A percentile compares a stretch with the other conserved stretches of the same genome.
Evolutionary conservation across 2,113 vertebrate genomes (phyloP).

Genomic region (Silurus asotus): DNA sequence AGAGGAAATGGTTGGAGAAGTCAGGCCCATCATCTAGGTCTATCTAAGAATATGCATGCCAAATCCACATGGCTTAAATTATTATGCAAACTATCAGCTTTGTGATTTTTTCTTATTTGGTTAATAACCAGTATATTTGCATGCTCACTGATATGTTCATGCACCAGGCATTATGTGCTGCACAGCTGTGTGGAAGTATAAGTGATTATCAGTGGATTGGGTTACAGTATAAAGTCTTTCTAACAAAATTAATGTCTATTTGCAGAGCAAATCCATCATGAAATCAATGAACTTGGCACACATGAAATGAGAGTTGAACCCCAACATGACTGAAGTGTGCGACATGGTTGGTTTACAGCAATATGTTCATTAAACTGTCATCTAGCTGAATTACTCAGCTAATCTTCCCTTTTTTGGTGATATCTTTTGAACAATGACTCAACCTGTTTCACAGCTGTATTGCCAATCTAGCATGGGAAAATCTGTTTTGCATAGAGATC

Average conservation of each 20-base stretch:
- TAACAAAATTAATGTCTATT: background rate
- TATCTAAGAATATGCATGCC: background rate
- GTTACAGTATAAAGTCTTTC: background rate
- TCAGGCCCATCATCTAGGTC: background rate
- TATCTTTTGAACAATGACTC: background rate
- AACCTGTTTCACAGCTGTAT: background rate
- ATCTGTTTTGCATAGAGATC: background rate
- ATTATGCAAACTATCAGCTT: background rate
- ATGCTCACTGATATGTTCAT: background rate
- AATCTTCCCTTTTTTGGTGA: background rate
- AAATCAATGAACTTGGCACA: background rate
- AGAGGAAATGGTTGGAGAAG: background rate
- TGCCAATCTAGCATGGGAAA: background rate
- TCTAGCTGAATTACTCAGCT: background rate
- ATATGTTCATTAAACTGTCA: background rate
- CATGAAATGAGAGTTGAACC: background rate
- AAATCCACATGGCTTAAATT: background rate
- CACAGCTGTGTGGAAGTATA: background rate
- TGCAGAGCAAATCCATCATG: background rate
- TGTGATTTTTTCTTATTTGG: background rate
- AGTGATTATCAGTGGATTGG: background rate
- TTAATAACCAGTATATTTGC: background rate
- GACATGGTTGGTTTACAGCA: background rate
- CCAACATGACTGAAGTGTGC: background rate
- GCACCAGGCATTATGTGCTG: background rate